A percentile compares a stretch with the other conserved stretches of the same genome.
Conservation (phyloP, 2,797 vertebrate genomes). For the Neosilurus hyrtlii region DNA sequence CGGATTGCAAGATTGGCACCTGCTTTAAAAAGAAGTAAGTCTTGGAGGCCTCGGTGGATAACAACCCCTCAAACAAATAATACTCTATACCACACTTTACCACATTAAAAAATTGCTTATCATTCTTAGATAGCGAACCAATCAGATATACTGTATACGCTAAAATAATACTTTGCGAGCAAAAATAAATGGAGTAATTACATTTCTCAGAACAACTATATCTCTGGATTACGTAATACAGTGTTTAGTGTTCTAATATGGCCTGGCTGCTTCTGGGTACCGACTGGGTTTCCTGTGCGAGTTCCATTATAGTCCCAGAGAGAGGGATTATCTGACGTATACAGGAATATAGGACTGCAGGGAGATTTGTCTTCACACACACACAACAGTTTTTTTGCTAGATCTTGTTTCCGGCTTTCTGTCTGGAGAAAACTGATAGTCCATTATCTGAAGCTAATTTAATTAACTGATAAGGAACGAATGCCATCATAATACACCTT, state of each 20-base stretch:
- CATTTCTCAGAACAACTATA: too few relatives aligned
- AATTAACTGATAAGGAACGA: constrained; percentile 18
- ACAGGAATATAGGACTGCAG: constrained; percentile 20
- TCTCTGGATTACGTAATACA: background rate
- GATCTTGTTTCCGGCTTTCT: constrained; percentile 23
- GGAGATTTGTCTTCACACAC: background rate
- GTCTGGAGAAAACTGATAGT: background rate
- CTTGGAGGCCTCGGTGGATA: too few relatives aligned
- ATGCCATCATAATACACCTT: background rate
- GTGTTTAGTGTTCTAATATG: background rate
- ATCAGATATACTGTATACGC: too few relatives aligned
- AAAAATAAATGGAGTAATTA: too few relatives aligned
- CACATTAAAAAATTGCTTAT: too few relatives aligned
- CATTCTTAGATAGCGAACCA: too few relatives aligned
- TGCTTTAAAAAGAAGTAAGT: too few relatives aligned
- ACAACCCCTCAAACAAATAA: too few relatives aligned
- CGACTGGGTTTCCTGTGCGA: constrained; percentile 23
- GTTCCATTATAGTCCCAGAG: constrained; percentile 31
- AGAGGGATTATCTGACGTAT: constrained; percentile 1
- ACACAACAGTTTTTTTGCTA: background rate
- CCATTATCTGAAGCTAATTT: background rate
- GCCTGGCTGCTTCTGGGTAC: constrained; percentile 1
- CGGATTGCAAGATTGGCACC: too few relatives aligned
- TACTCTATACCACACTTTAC: too few relatives aligned
- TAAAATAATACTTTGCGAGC: too few relatives aligned